Evolutionary conservation across 2,113 vertebrate species (phyloP).

Genomic region (Sterrhoptilus dennistouni): DNA sequence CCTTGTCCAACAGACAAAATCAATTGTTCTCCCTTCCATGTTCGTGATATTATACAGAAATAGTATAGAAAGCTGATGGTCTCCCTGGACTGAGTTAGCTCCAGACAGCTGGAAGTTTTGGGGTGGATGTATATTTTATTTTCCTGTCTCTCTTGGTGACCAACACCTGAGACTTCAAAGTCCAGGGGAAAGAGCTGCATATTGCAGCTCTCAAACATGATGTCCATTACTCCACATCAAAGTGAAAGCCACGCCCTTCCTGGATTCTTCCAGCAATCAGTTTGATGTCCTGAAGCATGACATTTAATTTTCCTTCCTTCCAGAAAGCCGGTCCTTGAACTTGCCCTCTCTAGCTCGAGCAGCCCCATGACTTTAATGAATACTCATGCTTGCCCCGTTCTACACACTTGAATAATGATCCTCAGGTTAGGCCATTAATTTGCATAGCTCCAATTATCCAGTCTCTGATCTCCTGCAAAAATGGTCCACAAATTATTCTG

Average conservation of each 20-base stretch:
- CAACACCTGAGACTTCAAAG: slow-evolving; percentile 1
- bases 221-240: neutral
- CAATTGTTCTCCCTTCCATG: neutral
- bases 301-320: slow-evolving; percentile 27
- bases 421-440: slow-evolving; percentile 56
- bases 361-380: slow-evolving; percentile 30
- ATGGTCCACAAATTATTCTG: slow-evolving; percentile 46
- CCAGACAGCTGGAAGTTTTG: neutral
- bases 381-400: neutral
- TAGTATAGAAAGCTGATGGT: neutral
- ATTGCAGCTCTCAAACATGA: neutral
- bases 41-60: neutral
- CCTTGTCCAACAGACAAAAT: neutral
- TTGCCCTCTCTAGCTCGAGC: neutral
- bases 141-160: neutral
- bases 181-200: neutral
- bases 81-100: neutral
- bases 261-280: neutral
- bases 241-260: neutral
- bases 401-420: slow-evolving; percentile 28
- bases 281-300: neutral
- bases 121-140: neutral
- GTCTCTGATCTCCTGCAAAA: slow-evolving; percentile 52
- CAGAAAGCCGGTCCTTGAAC: slow-evolving; percentile 31
- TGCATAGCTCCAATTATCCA: slow-evolving; percentile 57